These are phyloP conservation scores for Megalopta genalis DNA, from an alignment of 1,140 invertebrate species.

Conservation along the genomic window DNA sequence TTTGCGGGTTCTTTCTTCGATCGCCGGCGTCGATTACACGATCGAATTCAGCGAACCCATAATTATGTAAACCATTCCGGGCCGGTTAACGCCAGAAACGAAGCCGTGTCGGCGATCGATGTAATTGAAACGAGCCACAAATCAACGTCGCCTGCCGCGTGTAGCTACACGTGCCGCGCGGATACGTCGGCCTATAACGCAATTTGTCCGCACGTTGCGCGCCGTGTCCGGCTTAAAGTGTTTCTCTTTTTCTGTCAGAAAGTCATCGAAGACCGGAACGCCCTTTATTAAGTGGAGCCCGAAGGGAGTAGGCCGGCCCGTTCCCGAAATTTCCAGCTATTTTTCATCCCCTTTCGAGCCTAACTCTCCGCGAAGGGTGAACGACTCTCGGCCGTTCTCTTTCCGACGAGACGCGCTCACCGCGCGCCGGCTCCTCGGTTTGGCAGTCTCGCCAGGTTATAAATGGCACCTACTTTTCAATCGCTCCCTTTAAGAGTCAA, in stretches of 20 bases:
- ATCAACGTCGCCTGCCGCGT: slow-evolving; percentile 30
- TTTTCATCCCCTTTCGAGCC: slow-evolving; percentile 66
- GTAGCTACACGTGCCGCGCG: slow-evolving; percentile 43
- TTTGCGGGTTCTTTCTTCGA: neutral
- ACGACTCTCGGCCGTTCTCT: slow-evolving; percentile 31
- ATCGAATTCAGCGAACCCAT: neutral
- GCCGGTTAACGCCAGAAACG: slow-evolving; percentile 21
- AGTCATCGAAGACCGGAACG: slow-evolving; percentile 47
- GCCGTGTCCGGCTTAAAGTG: slow-evolving; percentile 30
- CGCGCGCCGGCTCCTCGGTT: slow-evolving; percentile 26
- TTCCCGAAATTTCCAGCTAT: slow-evolving; percentile 66
- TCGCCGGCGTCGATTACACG: neutral
- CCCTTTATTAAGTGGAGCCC: slow-evolving; percentile 59
- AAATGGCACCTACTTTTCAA: slow-evolving; percentile 77
- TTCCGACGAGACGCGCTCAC: slow-evolving; percentile 8
- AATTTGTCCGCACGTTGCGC: slow-evolving; percentile 51
- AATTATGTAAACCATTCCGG: neutral
- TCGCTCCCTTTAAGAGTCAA: slow-evolving; percentile 73
- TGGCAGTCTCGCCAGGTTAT: slow-evolving; percentile 61
- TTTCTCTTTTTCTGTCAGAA: slow-evolving; percentile 35
- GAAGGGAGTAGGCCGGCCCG: neutral
- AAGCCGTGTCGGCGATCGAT: slow-evolving; percentile 38
- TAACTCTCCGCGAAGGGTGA: slow-evolving; percentile 43
- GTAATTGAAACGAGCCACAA: slow-evolving; percentile 55
- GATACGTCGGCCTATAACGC: slow-evolving; percentile 41